phyloP scores from a whole-genome alignment of 2,797 vertebrate species.

The Peromyscus aztecus region DNA sequence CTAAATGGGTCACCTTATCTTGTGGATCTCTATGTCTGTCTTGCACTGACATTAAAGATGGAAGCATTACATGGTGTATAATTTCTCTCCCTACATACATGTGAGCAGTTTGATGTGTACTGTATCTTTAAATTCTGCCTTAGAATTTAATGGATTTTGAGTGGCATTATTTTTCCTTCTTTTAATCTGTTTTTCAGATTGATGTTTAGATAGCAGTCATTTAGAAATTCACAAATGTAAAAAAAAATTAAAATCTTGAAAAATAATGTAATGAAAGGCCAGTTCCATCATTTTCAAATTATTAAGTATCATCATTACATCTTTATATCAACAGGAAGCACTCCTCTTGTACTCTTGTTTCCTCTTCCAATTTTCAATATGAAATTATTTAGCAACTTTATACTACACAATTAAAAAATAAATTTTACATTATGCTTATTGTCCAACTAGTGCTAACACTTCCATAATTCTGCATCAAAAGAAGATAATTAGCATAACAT shows the following conservation, averaged over 20 bases:
- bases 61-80: not conserved
- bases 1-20: not conserved
- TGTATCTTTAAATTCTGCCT: not conserved
- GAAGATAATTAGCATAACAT: not conserved
- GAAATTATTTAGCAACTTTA: slow-evolving; percentile 26
- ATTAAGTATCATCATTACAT: not conserved
- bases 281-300: not conserved
- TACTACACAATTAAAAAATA: not conserved
- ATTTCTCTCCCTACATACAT: not conserved
- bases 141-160: not conserved
- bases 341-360: not conserved
- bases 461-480: not conserved
- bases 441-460: not conserved
- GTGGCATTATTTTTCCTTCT: not conserved
- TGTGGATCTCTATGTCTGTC: not conserved
- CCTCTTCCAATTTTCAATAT: not conserved
- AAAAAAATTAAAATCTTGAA: not conserved
- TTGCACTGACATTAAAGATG: not conserved
- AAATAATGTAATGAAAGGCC: not conserved
- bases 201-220: not conserved
- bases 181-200: not conserved
- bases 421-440: not conserved
- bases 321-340: not conserved
- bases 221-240: not conserved
- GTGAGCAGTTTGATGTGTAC: not conserved